Evolutionary conservation across 2,113 vertebrate species (phyloP).

Genomic region (Alaudala cheleensis): DNA sequence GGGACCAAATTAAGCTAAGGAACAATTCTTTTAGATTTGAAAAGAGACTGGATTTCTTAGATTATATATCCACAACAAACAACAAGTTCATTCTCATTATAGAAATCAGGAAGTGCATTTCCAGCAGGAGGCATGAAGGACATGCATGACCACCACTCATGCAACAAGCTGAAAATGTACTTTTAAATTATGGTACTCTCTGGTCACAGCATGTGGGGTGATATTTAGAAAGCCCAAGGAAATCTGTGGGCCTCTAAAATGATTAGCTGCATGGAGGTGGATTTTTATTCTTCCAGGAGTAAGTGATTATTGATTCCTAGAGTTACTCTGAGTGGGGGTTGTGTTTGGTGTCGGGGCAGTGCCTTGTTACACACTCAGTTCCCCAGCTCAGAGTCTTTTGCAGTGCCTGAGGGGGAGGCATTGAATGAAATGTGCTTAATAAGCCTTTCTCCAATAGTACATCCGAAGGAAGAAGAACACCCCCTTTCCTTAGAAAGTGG

Average conservation of each 20-base stretch:
- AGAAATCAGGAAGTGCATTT: background rate
- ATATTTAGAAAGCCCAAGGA: background rate
- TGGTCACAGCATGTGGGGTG: background rate
- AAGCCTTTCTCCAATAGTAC: background rate
- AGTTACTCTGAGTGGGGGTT: background rate
- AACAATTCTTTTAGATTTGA: background rate
- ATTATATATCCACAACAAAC: background rate
- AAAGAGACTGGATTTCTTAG: background rate
- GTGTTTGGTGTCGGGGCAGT: fast-evolving
- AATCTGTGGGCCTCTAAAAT: background rate
- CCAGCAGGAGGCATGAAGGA: background rate
- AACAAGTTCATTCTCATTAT: background rate
- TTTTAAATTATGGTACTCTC: background rate
- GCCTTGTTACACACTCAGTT: background rate
- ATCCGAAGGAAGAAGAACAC: background rate
- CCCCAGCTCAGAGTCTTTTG: background rate
- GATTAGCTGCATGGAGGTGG: background rate
- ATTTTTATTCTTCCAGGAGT: background rate
- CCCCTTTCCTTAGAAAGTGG: background rate
- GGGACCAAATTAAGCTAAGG: background rate
- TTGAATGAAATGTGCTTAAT: background rate
- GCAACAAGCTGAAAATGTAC: fast-evolving
- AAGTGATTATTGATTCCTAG: background rate
- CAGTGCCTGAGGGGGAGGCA: background rate
- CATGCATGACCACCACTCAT: background rate